Conservation (phyloP, 2,888 invertebrate genomes). For the Coelinius sp. region DNA sequence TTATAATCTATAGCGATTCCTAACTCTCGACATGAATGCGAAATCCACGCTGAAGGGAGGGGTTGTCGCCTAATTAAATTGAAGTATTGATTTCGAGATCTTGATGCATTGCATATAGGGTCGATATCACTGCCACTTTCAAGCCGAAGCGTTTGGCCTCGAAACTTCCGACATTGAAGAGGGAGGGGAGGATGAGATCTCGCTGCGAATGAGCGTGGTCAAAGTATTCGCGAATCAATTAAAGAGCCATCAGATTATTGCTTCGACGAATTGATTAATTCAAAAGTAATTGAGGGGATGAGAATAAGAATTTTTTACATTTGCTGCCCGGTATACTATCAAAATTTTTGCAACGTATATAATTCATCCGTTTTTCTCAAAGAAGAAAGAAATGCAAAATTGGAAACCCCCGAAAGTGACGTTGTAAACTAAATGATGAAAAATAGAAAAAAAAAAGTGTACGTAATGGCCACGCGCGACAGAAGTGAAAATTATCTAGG, state of each 20-base stretch:
- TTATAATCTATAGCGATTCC: conserved; percentile 49
- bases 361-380: too few species aligned
- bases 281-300: background rate
- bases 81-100: conserved; percentile 51
- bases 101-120: conserved; percentile 10
- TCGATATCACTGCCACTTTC: conserved; percentile 36
- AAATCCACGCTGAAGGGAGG: conserved; percentile 32
- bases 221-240: background rate
- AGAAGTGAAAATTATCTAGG: too few species aligned
- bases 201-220: background rate
- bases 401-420: too few species aligned
- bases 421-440: too few species aligned
- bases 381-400: too few species aligned
- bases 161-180: conserved; percentile 9
- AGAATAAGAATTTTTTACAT: background rate
- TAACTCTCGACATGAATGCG: conserved; percentile 26
- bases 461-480: too few species aligned
- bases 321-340: too few species aligned
- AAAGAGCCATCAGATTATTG: background rate
- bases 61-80: conserved; percentile 57
- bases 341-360: background rate
- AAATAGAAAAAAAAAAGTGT: too few species aligned
- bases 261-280: background rate
- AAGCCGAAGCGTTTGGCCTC: conserved; percentile 4
- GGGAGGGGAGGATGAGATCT: background rate